Evolutionary conservation across 2,888 invertebrate genomes (phyloP), one percentile per base, ranked within the genome.

Genomic region (Agrilus mali): DNA sequence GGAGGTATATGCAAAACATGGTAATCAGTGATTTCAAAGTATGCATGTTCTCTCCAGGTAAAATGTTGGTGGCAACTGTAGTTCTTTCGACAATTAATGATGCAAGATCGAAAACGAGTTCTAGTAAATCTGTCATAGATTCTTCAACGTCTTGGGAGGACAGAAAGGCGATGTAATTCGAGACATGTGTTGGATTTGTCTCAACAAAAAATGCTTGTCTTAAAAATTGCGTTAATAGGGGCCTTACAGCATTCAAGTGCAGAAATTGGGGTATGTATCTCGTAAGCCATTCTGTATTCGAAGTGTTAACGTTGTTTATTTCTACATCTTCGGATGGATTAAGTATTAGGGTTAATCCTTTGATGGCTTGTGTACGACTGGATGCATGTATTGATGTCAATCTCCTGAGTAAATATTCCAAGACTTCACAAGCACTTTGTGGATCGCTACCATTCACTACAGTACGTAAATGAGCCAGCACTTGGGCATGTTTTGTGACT

Each of bases 11-110:
- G 59, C 82, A 78, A 53, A 87, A 82, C 55, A 90, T 79, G 1
- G 74, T 71, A 57, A 81, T 73, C 7, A 87, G 67, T 10, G 82
- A 77, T 57, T 80, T 78, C n/a, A 87, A 64, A 0, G 86, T 82
- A 51, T 75, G 73, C 54, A 61, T 59, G 38, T 61, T 52, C 16
- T 61, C 60, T 4, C 65, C 65, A 1, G 64, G 65, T 22, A 58
- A 42, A 33, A 58, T 54, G 50, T 85, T 83, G 38, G 81, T 80
- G 56, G 89, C 82, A 56, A 95, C 84, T 7, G 86, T 86, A 49
- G 85, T 84, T 14, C 95, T 74, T 66, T 95, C 94, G 44, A 95
- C 93, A 48, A 95, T 83, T 53, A 94, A 70, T 53, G 92, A 90
- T 10, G 90, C 86, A 62, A 95, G 77, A 63, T 94, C 94, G 67